Percentiles rank a stretch among this genome's conserved stretches.
These are phyloP conservation scores for Trinectes maculatus DNA, from an alignment of 2,113 vertebrate species.

Conservation along the genomic window DNA sequence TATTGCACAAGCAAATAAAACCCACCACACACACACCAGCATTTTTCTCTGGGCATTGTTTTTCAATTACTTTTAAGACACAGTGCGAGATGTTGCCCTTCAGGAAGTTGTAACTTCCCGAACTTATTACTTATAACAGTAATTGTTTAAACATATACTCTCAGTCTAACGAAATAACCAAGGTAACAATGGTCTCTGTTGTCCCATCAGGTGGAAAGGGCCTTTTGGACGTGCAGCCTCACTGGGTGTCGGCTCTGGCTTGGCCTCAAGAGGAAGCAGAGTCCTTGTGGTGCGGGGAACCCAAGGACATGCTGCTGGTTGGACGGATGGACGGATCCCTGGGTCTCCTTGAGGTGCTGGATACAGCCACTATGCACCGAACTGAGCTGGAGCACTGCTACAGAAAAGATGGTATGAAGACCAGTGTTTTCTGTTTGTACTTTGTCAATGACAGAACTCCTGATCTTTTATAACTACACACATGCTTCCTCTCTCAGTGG, in stretches of 20 bases:
- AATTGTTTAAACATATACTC: too few species aligned
- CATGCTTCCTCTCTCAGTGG: slow-evolving; percentile 78
- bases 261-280: slow-evolving; percentile 90
- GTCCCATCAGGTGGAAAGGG: slow-evolving; percentile 88
- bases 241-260: slow-evolving; percentile 93
- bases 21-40: not conserved
- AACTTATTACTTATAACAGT: too few species aligned
- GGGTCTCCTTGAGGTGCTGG: slow-evolving; percentile 92
- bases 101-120: too few species aligned
- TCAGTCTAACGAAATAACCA: too few species aligned
- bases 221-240: slow-evolving; percentile 91
- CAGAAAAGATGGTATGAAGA: slow-evolving; percentile 89
- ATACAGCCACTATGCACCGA: slow-evolving; percentile 87
- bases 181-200: not conserved
- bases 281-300: slow-evolving; percentile 87
- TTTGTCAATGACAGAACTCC: not conserved
- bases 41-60: not conserved
- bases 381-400: slow-evolving; percentile 94
- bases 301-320: slow-evolving; percentile 90
- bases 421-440: not conserved
- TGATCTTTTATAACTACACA: not conserved
- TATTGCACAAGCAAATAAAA: not conserved
- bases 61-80: not conserved
- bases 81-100: not conserved
- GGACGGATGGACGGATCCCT: slow-evolving; percentile 96